Percentiles rank a stretch among this genome's conserved stretches.
Conservation (phyloP, 2,888 invertebrate genomes). For the Lissonota sp. region DNA sequence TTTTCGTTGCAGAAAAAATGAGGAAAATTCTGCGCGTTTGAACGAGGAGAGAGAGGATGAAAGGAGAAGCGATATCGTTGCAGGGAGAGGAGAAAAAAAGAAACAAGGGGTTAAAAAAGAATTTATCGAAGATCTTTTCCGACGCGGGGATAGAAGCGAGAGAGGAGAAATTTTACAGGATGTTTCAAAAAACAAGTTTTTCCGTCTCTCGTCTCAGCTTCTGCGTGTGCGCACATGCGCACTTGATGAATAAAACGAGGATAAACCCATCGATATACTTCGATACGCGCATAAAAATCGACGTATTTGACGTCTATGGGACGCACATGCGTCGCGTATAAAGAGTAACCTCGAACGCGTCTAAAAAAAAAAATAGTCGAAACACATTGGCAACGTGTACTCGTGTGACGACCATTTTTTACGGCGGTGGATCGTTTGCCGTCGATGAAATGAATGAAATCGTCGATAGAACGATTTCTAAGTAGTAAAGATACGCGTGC, state of each 20-base stretch:
- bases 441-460: constrained; percentile 41
- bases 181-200: constrained; percentile 67
- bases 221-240: neutral
- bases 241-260: neutral
- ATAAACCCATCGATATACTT: neutral
- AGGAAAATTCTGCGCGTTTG: constrained; percentile 48
- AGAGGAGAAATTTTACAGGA: constrained; percentile 74
- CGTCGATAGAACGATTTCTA: constrained; percentile 63
- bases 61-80: constrained; percentile 44
- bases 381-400: neutral
- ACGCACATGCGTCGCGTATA: neutral
- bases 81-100: constrained; percentile 63
- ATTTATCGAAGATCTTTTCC: constrained; percentile 9
- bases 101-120: constrained; percentile 32
- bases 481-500: constrained; percentile 50
- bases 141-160: neutral
- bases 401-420: constrained; percentile 12
- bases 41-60: constrained; percentile 43
- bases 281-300: neutral
- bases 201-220: constrained; percentile 1
- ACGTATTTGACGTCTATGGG: too few relatives aligned
- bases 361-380: neutral
- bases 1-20: constrained; percentile 48
- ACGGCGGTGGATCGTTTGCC: constrained; percentile 42
- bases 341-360: neutral